Evolutionary conservation across 1,140 invertebrate species (phyloP).

Genomic region (Hyles vespertilio): DNA sequence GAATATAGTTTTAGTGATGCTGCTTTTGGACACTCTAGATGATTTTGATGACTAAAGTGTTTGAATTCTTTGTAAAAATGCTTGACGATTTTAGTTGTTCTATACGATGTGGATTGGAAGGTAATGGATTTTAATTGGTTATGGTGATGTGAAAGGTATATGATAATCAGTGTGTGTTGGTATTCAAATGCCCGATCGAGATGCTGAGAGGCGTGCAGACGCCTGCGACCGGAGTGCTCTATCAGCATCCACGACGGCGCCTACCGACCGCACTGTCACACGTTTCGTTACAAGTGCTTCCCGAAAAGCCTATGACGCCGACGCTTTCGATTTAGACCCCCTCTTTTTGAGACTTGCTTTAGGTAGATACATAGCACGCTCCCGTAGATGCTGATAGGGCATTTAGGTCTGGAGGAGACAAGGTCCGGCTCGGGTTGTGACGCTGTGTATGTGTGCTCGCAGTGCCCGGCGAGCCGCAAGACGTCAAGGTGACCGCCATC

Average conservation of each 20-base stretch:
- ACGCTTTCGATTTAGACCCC: conserved; percentile 55
- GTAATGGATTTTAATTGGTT: conserved; percentile 72
- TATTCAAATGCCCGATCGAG: conserved; percentile 75
- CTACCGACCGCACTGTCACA: conserved; percentile 57
- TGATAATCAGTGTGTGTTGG: conserved; percentile 70
- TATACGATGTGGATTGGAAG: conserved; percentile 72
- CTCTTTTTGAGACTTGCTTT: conserved; percentile 42
- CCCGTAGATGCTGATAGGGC: conserved; percentile 75
- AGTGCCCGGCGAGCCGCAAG: conserved; percentile 97
- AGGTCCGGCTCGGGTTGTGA: conserved; percentile 36
- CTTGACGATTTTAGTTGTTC: conserved; percentile 69
- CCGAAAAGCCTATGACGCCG: conserved; percentile 40
- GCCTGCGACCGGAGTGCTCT: conserved; percentile 64
- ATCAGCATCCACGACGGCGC: conserved; percentile 64
- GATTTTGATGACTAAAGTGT: conserved; percentile 60
- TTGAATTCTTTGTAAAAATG: conserved; percentile 63
- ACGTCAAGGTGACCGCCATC: conserved; percentile 89
- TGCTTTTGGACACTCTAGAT: conserved; percentile 60
- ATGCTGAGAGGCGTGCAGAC: conserved; percentile 61
- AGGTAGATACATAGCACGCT: conserved; percentile 65
- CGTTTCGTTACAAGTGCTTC: conserved; percentile 35
- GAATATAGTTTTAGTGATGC: conserved; percentile 51
- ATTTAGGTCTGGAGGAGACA: conserved; percentile 47
- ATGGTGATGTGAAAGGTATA: conserved; percentile 66
- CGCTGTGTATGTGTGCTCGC: conserved; percentile 63